Evolutionary conservation across 1,140 invertebrate genomes (phyloP), one percentile per base, ranked within the genome.

Genomic region (Drosophila kanapiae): DNA sequence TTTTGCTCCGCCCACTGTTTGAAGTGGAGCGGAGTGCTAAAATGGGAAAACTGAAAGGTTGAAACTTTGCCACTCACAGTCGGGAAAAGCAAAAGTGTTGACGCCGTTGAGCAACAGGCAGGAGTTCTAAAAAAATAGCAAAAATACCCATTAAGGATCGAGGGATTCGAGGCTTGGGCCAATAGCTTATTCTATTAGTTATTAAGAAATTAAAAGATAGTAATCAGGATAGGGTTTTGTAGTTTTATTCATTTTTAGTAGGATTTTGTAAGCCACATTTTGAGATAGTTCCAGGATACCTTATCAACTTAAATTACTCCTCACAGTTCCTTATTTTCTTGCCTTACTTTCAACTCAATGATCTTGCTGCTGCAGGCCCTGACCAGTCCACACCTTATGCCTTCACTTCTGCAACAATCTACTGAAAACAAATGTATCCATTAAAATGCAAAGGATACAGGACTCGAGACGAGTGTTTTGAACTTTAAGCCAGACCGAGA

Each of bases 71-170:
- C 51, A 72, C 47, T 65, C 45, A 38, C 13, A 59, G 27, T 18
- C 29, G 62, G 18, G 35, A 13, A 72, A 72, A 72, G 69, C 35
- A 72, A 72, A 72, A 70, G 69, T 72, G 69, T 72, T 72, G 67
- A 72, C 45, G 45, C 23, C 23, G 45, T 16, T 8, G 62, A 49
- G 69, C 69, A 72, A 71, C 69, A 72, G 68, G 67, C 49, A 31
- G 23, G 6, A 27, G 43, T 23, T 38, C 9, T 42, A 23, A 31
- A 48, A 58, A 51, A 35, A 23, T n/a, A 23, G 23, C 23, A 23
- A 62, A 62, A 69, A 43, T 45, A 68, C 48, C 38, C 48, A 18
- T 37, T 23, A 45, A n/a, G 2, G 37, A 11, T 6, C 0, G 0
- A 11, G 13, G 13, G 47, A 9, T 18, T 14, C 18, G 10, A 6